Evolutionary conservation across 2,888 invertebrate genomes (phyloP).

Genomic region (Cephus rjabovi): DNA sequence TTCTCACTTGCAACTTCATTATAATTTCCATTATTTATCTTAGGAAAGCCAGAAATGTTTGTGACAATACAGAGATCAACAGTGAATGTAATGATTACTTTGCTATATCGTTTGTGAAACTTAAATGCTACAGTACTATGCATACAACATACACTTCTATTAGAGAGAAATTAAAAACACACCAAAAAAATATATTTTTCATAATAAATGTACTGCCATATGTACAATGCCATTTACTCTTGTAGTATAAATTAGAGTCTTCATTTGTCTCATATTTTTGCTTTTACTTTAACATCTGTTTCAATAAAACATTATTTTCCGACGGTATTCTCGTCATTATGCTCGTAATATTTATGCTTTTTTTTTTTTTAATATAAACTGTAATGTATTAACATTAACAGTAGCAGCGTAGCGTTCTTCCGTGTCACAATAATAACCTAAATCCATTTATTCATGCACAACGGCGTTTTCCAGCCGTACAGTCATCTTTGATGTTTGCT

Average conservation of each 20-base stretch:
- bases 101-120: neutral
- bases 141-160: neutral
- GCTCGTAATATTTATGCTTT: constrained; percentile 21
- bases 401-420: constrained; percentile 29
- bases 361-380: constrained; percentile 14
- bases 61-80: neutral
- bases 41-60: neutral
- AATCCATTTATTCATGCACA: constrained; percentile 17
- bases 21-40: neutral
- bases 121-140: neutral
- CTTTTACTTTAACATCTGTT: constrained; percentile 19
- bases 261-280: constrained; percentile 31
- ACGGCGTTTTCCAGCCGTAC: constrained; percentile 12
- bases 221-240: constrained; percentile 56
- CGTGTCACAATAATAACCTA: constrained; percentile 18
- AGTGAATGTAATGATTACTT: neutral
- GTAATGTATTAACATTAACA: constrained; percentile 24
- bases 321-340: constrained; percentile 19
- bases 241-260: constrained; percentile 49
- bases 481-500: constrained; percentile 2
- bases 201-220: constrained; percentile 54
- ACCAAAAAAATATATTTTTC: constrained; percentile 47
- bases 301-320: constrained; percentile 24
- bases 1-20: neutral
- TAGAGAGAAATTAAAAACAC: constrained; percentile 41